phyloP scores from a whole-genome alignment of 1,140 invertebrate species.

The Drosophila pruinosa region DNA sequence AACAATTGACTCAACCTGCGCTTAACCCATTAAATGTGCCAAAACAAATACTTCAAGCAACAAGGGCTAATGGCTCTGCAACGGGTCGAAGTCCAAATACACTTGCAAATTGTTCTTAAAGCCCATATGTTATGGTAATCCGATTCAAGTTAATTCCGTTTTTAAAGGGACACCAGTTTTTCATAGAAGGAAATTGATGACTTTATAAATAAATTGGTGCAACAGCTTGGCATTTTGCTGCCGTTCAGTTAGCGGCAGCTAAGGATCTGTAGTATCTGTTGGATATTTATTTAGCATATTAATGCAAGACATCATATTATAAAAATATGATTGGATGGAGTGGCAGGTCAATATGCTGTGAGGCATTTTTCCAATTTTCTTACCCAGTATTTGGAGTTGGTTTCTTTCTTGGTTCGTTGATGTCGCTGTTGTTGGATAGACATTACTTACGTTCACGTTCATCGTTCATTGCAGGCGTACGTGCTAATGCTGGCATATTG shows the following conservation, averaged over 20 bases:
- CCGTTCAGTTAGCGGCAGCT: slow-evolving; percentile 6
- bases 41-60: slow-evolving; percentile 19
- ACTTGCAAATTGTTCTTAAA: background rate
- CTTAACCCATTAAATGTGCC: slow-evolving; percentile 51
- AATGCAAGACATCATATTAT: slow-evolving; percentile 29
- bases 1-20: slow-evolving; percentile 57
- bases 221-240: slow-evolving; percentile 30
- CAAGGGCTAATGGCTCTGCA: background rate
- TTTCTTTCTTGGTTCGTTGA: slow-evolving; percentile 6
- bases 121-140: background rate
- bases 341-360: slow-evolving; percentile 22
- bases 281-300: slow-evolving; percentile 40
- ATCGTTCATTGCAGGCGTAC: slow-evolving; percentile 54
- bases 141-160: too few species aligned
- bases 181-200: slow-evolving; percentile 57
- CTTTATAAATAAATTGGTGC: slow-evolving; percentile 50
- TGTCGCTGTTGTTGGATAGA: slow-evolving; percentile 1
- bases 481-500: slow-evolving; percentile 75
- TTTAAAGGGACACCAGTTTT: too few species aligned
- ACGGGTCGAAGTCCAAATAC: background rate
- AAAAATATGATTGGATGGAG: slow-evolving; percentile 55
- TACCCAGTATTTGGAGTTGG: background rate
- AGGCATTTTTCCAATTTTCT: slow-evolving; percentile 20
- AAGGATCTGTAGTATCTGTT: slow-evolving; percentile 37
- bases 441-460: slow-evolving; percentile 68